Conservation (phyloP, 2,888 invertebrate genomes). For the Phortica okadai region DNA sequence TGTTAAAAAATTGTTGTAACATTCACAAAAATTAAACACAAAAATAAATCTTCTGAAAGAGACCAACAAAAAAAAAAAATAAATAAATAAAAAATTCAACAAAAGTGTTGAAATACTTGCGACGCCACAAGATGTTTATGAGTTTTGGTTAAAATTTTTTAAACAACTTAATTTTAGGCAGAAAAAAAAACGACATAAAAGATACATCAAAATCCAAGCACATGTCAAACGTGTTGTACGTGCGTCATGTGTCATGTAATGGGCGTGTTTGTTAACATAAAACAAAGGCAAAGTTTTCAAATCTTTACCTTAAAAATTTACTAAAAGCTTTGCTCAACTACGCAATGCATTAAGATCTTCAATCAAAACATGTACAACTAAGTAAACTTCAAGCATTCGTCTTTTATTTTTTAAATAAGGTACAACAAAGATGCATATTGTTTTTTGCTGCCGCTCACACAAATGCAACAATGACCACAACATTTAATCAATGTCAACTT, state of each 20-base stretch:
- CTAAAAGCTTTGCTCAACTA: too few species aligned
- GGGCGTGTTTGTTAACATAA: background rate
- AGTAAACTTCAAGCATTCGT: background rate
- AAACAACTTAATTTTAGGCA: too few species aligned
- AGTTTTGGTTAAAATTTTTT: too few species aligned
- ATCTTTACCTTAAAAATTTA: background rate
- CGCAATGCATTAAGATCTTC: too few species aligned
- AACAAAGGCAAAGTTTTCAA: background rate
- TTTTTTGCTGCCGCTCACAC: too few species aligned
- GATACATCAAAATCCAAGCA: background rate
- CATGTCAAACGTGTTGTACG: too few species aligned
- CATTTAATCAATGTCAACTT: constrained; percentile 64
- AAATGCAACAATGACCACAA: constrained; percentile 16
- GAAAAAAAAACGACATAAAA: background rate
- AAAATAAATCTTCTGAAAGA: background rate
- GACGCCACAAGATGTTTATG: background rate
- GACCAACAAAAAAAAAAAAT: background rate
- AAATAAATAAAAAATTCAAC: background rate
- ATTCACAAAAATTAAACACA: background rate
- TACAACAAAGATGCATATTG: too few species aligned
- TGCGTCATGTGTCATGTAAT: too few species aligned
- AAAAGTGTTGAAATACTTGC: background rate
- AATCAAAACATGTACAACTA: too few species aligned
- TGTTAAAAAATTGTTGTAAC: background rate
- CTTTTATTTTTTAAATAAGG: background rate